Percentiles rank a stretch among this genome's conserved stretches.
Conservation (phyloP, 2,113 vertebrate genomes). For the Scatophagus argus region DNA sequence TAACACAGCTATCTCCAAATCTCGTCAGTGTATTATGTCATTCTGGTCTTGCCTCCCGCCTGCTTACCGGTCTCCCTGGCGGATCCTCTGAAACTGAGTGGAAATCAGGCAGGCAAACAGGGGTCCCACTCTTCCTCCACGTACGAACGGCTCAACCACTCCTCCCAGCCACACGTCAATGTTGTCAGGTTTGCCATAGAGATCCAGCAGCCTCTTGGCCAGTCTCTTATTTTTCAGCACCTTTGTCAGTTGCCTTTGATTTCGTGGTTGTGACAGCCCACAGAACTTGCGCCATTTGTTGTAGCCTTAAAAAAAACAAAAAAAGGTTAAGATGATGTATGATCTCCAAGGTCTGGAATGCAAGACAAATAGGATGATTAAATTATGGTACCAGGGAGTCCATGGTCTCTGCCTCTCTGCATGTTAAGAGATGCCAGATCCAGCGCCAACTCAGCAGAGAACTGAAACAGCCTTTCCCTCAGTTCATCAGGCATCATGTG, state of each 20-base stretch:
- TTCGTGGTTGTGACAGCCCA: conserved; percentile 68
- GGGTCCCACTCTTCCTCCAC: conserved; percentile 84
- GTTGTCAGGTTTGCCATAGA: conserved; percentile 79
- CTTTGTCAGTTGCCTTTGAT: conserved; percentile 6
- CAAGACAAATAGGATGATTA: not conserved
- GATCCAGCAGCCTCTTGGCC: conserved; percentile 58
- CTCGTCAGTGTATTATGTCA: not conserved
- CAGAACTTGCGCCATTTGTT: conserved; percentile 80
- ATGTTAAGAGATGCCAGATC: conserved; percentile 88
- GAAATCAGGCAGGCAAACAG: conserved; percentile 82
- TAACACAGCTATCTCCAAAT: not conserved
- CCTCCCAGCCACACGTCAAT: conserved; percentile 83
- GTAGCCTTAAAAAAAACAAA: conserved; percentile 69
- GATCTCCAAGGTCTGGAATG: not conserved
- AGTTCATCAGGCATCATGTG: conserved; percentile 86
- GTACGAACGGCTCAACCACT: conserved; percentile 77
- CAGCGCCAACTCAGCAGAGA: conserved; percentile 64
- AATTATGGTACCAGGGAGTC: conserved; percentile 83
- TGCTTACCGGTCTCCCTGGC: conserved; percentile 74
- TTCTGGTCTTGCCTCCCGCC: not conserved
- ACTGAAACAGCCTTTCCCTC: conserved; percentile 84
- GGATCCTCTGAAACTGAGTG: conserved; percentile 72
- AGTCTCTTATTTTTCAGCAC: conserved; percentile 72
- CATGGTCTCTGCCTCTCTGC: conserved; percentile 87
- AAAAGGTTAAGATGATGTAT: not conserved